phyloP scores from a whole-genome alignment of 2,797 vertebrate genomes.

The Bovichtus variegatus region DNA sequence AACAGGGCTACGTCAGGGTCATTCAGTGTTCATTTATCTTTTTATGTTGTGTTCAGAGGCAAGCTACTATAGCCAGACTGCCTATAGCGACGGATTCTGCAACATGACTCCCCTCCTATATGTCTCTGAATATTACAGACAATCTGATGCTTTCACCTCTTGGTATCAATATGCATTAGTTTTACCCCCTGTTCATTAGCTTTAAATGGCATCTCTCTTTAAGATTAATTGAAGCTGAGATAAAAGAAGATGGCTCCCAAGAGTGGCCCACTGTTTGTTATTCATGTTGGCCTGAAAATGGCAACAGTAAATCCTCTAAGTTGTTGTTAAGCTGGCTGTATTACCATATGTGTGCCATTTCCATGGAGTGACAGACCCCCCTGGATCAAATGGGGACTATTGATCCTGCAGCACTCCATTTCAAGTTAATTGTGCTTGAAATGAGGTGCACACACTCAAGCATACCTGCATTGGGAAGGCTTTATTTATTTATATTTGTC shows the following conservation, averaged over 20 bases:
- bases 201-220: slow-evolving; percentile 84
- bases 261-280: slow-evolving; percentile 83
- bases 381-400: slow-evolving; percentile 90
- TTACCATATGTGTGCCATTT: slow-evolving; percentile 90
- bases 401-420: slow-evolving; percentile 91
- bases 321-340: slow-evolving; percentile 86
- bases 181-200: slow-evolving; percentile 78
- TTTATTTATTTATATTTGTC: slow-evolving; percentile 88
- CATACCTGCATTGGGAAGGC: slow-evolving; percentile 84
- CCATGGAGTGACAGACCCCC: slow-evolving; percentile 85
- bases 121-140: slow-evolving; percentile 60
- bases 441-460: slow-evolving; percentile 88
- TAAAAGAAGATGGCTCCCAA: slow-evolving; percentile 82
- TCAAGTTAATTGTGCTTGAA: slow-evolving; percentile 94
- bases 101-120: slow-evolving; percentile 22
- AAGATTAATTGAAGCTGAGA: slow-evolving; percentile 85
- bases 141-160: slow-evolving; percentile 60
- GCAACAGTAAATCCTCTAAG: slow-evolving; percentile 88
- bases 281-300: slow-evolving; percentile 82
- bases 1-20: slow-evolving; percentile 79
- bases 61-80: slow-evolving; percentile 45
- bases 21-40: slow-evolving; percentile 82
- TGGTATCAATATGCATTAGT: slow-evolving; percentile 72
- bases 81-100: slow-evolving; percentile 38
- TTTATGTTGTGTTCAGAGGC: slow-evolving; percentile 67